Evolutionary conservation across 1,140 invertebrate species (phyloP).

Genomic region (Drosophila sproati): DNA sequence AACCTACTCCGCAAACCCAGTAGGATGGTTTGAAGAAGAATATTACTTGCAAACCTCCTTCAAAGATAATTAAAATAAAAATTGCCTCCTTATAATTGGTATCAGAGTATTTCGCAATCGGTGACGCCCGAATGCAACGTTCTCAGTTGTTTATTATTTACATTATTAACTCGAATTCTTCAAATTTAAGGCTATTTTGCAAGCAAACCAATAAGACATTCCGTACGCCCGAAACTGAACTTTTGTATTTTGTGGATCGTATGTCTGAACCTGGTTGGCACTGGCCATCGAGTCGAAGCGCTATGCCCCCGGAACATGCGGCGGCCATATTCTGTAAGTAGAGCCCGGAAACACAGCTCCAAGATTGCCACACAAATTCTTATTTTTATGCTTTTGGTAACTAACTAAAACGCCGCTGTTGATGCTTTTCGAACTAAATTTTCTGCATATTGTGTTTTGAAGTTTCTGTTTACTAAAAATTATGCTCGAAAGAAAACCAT

Average conservation of each 20-base stretch:
- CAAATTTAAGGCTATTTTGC: constrained; percentile 86
- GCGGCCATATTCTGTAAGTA: constrained; percentile 84
- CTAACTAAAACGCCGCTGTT: constrained; percentile 23
- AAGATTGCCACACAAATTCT: not conserved
- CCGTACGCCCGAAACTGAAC: constrained; percentile 88
- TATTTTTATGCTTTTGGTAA: constrained; percentile 38
- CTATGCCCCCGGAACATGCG: constrained; percentile 84
- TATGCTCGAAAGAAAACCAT: constrained; percentile 30
- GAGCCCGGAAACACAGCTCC: not conserved
- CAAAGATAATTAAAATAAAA: too few relatives aligned
- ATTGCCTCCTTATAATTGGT: too few relatives aligned
- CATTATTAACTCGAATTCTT: not conserved
- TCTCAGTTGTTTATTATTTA: too few relatives aligned
- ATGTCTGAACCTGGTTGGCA: constrained; percentile 91
- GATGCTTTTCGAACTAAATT: constrained; percentile 58
- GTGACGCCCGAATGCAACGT: too few relatives aligned
- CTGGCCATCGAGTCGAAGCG: constrained; percentile 88
- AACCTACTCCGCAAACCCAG: too few relatives aligned
- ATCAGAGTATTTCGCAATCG: too few relatives aligned
- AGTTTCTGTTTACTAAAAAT: constrained; percentile 35
- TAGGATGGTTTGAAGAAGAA: too few relatives aligned
- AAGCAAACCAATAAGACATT: constrained; percentile 86
- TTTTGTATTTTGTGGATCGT: constrained; percentile 91
- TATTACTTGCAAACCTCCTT: too few relatives aligned
- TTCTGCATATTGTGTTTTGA: constrained; percentile 60